Conservation (phyloP, 2,888 invertebrate genomes). For the Drosophila mayaguana region DNA sequence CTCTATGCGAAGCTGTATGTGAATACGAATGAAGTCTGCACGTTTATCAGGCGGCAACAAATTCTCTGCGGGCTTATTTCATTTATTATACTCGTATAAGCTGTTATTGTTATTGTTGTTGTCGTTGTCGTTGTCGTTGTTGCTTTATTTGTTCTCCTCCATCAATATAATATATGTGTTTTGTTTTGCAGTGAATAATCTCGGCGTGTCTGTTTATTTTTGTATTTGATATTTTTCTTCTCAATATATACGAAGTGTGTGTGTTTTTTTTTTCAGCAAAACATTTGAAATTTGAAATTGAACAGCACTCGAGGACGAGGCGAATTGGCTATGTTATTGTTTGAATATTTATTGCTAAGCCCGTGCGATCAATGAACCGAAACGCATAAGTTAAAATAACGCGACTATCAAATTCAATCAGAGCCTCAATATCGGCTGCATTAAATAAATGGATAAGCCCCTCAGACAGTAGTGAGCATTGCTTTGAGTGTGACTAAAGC, state of each 20-base stretch:
- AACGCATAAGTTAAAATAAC: conserved; percentile 41
- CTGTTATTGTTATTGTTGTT: conserved; percentile 11
- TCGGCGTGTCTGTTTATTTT: conserved; percentile 12
- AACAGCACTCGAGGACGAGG: conserved; percentile 18
- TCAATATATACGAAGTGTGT: neutral
- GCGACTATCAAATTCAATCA: conserved; percentile 49
- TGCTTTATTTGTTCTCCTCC: conserved; percentile 9
- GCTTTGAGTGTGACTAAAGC: neutral
- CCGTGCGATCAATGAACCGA: conserved; percentile 50
- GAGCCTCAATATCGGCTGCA: conserved; percentile 17
- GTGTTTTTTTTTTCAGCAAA: neutral
- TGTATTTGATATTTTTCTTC: conserved; percentile 5
- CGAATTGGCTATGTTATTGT: conserved; percentile 16
- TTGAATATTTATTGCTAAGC: conserved; percentile 55
- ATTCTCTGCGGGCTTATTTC: conserved; percentile 43
- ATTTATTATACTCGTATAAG: conserved; percentile 31
- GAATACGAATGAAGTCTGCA: conserved; percentile 37
- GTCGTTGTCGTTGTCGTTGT: neutral
- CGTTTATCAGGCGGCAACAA: conserved; percentile 32
- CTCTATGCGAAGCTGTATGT: conserved; percentile 10
- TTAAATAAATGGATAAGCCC: conserved; percentile 40
- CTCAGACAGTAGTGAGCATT: neutral
- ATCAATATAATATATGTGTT: conserved; percentile 37
- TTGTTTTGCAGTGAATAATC: conserved; percentile 35
- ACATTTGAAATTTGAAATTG: conserved; percentile 33